phyloP scores from a whole-genome alignment of 2,113 vertebrate species.

The Menura novaehollandiae region DNA sequence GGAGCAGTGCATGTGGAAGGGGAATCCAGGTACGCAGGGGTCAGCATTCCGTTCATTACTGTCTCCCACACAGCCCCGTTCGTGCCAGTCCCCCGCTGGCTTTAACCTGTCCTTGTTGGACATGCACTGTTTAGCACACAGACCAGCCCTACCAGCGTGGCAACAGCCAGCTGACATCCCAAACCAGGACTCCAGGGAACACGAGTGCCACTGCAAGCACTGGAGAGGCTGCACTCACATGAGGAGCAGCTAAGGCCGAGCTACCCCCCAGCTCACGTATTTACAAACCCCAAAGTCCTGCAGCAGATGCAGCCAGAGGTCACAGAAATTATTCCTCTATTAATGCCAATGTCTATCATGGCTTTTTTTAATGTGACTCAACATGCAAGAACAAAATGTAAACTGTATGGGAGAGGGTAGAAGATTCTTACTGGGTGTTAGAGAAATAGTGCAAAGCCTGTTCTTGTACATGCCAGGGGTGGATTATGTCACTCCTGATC shows the following conservation, averaged over 20 bases:
- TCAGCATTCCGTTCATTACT: background rate
- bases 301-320: background rate
- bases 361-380: background rate
- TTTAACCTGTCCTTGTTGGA: background rate
- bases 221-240: accelerated
- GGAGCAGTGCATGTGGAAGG: accelerated
- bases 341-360: background rate
- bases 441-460: background rate
- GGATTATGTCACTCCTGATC: background rate
- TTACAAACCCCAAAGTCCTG: background rate
- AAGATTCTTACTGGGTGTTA: background rate
- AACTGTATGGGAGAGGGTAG: background rate
- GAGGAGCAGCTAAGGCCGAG: background rate
- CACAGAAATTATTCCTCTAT: background rate
- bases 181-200: background rate
- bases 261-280: accelerated
- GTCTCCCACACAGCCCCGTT: background rate
- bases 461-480: background rate
- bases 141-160: accelerated
- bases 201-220: accelerated
- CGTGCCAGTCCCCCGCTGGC: background rate
- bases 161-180: background rate
- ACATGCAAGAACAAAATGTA: background rate
- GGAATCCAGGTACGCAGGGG: too few relatives aligned
- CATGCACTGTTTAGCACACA: background rate